Conservation (phyloP, 2,113 vertebrate genomes). For the Natator depressus region DNA sequence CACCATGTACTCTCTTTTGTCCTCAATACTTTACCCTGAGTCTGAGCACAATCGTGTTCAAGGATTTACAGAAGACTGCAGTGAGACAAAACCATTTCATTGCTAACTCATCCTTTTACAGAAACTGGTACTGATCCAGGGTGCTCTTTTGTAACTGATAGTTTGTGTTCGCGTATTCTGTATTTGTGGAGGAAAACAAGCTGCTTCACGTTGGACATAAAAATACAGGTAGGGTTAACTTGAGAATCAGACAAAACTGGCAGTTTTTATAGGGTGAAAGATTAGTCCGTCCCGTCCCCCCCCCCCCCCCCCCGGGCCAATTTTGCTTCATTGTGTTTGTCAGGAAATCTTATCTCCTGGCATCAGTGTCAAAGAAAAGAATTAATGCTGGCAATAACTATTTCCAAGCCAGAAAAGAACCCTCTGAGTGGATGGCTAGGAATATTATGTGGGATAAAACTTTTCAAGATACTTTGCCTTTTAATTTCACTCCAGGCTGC, state of each 20-base stretch:
- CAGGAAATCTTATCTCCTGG: neutral
- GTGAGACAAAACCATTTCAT: neutral
- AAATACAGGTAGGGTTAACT: neutral
- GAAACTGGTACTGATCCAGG: neutral
- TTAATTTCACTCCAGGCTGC: neutral
- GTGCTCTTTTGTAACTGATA: neutral
- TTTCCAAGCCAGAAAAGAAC: neutral
- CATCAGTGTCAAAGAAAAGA: neutral
- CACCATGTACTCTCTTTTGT: neutral
- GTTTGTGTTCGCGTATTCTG: neutral
- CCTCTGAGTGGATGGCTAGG: neutral
- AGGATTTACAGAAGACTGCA: neutral
- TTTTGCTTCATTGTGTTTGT: neutral
- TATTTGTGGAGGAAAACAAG: slow-evolving; percentile 7
- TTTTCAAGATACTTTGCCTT: neutral
- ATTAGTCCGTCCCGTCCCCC: neutral
- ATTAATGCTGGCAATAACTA: neutral
- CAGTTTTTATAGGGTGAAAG: neutral
- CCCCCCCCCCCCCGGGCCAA: neutral
- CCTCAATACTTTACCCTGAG: neutral
- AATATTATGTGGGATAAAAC: neutral
- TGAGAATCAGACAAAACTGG: neutral
- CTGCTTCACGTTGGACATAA: neutral
- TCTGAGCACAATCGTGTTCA: neutral
- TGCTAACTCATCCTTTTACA: neutral